A percentile compares a stretch with the other conserved stretches of the same genome.
These are phyloP conservation scores for Nilaparvata lugens DNA, from an alignment of 1,140 invertebrate genomes.

Conservation along the genomic window DNA sequence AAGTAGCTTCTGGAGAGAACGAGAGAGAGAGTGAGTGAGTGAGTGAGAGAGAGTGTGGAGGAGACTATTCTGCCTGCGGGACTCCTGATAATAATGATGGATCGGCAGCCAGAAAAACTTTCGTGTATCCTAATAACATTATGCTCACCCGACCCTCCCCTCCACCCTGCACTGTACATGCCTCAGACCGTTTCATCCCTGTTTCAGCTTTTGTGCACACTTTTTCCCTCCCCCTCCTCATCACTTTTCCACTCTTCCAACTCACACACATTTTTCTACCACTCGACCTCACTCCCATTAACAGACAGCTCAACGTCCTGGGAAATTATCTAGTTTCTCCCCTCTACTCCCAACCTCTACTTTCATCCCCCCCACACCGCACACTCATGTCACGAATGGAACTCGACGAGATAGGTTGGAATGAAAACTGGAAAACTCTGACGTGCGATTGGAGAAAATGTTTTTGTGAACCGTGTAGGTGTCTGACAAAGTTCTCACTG, in stretches of 20 bases:
- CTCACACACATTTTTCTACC: no score
- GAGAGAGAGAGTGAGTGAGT: neutral
- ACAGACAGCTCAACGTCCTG: no score
- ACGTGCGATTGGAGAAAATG: no score
- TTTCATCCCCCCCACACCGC: no score
- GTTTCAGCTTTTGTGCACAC: neutral
- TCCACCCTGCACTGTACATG: neutral
- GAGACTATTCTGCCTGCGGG: neutral
- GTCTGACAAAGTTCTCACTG: no score
- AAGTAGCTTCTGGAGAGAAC: neutral
- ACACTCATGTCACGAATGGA: no score
- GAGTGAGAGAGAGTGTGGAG: neutral
- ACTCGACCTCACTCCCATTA: no score
- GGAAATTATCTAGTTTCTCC: no score
- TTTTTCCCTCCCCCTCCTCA: neutral
- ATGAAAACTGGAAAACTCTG: no score
- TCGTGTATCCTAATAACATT: slow-evolving; percentile 8
- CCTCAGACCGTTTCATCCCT: neutral
- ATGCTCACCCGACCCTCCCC: neutral
- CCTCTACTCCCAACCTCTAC: no score
- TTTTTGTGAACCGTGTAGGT: no score
- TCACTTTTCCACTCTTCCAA: neutral
- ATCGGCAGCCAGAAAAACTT: slow-evolving; percentile 8
- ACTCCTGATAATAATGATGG: slow-evolving; percentile 11
- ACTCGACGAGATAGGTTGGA: no score